Base-by-base conservation (phyloP, 2,888 invertebrate species). In the Hemithea aestivaria region DNA sequence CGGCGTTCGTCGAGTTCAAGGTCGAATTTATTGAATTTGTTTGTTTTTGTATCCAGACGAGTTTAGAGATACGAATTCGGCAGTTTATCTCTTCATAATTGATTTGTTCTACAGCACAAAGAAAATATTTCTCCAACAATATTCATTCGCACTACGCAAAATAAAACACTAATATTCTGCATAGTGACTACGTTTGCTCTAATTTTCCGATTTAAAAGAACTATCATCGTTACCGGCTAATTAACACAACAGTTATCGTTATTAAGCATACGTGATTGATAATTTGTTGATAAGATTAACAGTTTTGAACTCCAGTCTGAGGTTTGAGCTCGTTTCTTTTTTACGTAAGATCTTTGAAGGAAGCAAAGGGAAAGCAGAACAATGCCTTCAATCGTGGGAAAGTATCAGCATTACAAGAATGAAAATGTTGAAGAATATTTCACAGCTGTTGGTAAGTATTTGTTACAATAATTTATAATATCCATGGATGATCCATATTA, bases 351-450 rank as follows among this genome's bases (percentile, higher is more conserved):
- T 23, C 7, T 8, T 12, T 8, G 8, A 8, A 9, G 12, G 35
- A 10, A 21, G 25, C 29, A 11, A 24, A 7, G 9, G 21, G 7
- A 28, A 12, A 20, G 7, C n/a, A 42, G 12, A 2, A 41, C 74
- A 56, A 91, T 91, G 91, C 81, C 83, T 34, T 70, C 88, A 30
- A 87, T 91, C 20, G 58, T 76, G 38, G 92, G 92, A 56, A 90
- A 88, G 66, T 92, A 91, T 69, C 87, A 89, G 53, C 90, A 91
- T 51, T 89, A 90, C 51, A 89, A 87, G 59, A 91, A 90, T 73
- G 91, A 91, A 63, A 90, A 91, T 67, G 74, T 91, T 54, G 90
- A 91, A 39, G 90, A 90, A 45, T 92, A 91, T 64, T 92, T 90
- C 54, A 79, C 80, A 62, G 89, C 89, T 33, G 74, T 91, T 48